Conservation (phyloP, 2,113 vertebrate species). For the Poecile atricapillus region DNA sequence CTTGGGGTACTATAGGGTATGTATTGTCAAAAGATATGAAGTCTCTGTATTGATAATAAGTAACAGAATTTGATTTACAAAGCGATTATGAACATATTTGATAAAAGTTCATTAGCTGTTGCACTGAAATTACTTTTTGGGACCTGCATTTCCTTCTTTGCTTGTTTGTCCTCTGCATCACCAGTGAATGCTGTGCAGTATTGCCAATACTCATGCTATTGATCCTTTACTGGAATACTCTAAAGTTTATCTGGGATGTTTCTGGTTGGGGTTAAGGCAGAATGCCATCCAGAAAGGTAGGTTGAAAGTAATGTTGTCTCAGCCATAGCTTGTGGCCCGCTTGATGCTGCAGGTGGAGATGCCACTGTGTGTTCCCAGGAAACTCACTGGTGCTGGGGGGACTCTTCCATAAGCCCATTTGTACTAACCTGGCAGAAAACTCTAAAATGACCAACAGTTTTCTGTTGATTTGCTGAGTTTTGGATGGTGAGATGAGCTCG, state of each 20-base stretch:
- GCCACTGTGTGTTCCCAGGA: neutral
- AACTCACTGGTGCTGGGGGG: neutral
- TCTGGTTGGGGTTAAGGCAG: neutral
- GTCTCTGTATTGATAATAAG: neutral
- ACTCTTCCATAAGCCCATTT: neutral
- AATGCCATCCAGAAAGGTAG: neutral
- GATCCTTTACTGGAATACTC: neutral
- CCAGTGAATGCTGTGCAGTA: neutral
- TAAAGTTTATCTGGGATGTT: neutral
- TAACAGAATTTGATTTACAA: neutral
- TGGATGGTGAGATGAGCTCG: fast-evolving
- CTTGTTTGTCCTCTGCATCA: neutral
- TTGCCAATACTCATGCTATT: neutral
- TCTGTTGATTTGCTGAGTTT: neutral
- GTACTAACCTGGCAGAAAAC: neutral
- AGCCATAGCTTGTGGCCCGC: fast-evolving
- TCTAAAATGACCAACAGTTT: neutral
- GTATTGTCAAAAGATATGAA: neutral
- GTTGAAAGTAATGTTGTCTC: neutral
- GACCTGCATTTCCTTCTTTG: neutral
- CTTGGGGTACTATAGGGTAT: neutral
- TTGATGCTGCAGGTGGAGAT: neutral
- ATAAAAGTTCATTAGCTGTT: neutral
- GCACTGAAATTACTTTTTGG: neutral
- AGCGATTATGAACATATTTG: neutral